Evolutionary conservation across 2,113 vertebrate genomes (phyloP), one percentile per base, ranked within the genome.

Genomic region (Acrocephalus arundinaceus): DNA sequence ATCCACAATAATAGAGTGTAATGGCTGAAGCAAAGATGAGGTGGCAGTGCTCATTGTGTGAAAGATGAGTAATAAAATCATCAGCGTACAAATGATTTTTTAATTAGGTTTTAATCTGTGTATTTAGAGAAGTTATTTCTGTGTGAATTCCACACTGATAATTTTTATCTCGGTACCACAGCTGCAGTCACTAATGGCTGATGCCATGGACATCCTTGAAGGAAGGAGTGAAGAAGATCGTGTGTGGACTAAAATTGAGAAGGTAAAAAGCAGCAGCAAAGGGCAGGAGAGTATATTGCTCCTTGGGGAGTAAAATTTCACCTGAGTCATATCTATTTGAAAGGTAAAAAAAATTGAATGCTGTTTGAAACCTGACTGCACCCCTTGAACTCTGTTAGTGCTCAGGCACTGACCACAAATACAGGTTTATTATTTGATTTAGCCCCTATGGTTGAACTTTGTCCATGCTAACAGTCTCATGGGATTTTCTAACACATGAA

Each of bases 21-120:
- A 97, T 91, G 97, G 95, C 91, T 97, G 96, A 95, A 93, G 96
- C 83, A 43, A 87, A 92, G 82, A 97, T 43, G 97, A 96, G 96
- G 97, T 96, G 96, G 92, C 97, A 84, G 90, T 54, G 83, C 93
- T 98, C 97, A 90, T 96, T 97, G 97, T 97, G 85, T 85, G 97
- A 97, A 97, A 97, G 97, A 98, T 98, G 98, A 98, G 97, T 98
- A 98, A 98, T 98, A 98, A 99, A 98, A 98, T 98, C 98, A 98
- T 98, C 98, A 97, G 95, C 95, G 96, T 98, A 98, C 98, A 98
- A 98, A 98, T 98, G 98, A 98, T 98, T 98, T 98, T 98, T 98
- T 98, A 98, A 98, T 98, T 98, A 98, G 98, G 97, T 98, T 98
- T 98, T 98, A 98, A 98, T 98, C 98, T 98, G 97, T 97, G 97